Conservation (phyloP, 64 coral and sea anemone species). For the Porites lutea region DNA sequence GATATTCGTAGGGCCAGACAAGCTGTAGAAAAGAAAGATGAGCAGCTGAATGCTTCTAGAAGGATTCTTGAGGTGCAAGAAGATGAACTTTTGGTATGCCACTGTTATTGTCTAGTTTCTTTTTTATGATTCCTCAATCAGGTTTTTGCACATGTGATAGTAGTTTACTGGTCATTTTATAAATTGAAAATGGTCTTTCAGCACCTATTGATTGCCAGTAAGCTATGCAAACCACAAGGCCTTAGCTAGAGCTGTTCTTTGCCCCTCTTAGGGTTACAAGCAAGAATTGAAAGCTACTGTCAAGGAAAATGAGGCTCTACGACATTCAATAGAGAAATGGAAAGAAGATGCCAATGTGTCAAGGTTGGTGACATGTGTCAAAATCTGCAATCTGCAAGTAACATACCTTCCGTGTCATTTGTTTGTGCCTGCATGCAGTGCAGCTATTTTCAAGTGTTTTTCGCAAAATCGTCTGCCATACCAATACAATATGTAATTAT, state of each 20-base stretch:
- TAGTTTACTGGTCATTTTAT: no score
- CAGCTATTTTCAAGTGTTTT: no score
- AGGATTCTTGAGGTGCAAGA: slow-evolving; percentile 92
- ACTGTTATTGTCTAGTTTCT: not conserved
- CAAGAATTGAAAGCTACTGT: slow-evolving; percentile 91
- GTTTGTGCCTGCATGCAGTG: not conserved
- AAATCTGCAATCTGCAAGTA: no score
- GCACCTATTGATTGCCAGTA: no score
- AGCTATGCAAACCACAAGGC: no score
- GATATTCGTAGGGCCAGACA: slow-evolving; percentile 60
- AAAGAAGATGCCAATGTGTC: slow-evolving; percentile 90
- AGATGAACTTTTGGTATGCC: slow-evolving; percentile 81
- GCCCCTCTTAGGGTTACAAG: slow-evolving; percentile 73
- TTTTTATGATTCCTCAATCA: not conserved
- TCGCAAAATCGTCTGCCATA: no score
- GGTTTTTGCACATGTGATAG: no score
- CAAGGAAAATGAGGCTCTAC: slow-evolving; percentile 92
- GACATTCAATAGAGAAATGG: slow-evolving; percentile 85
- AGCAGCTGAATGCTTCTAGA: slow-evolving; percentile 92
- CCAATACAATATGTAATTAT: no score
- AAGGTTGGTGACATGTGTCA: slow-evolving; percentile 58
- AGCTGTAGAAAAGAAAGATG: slow-evolving; percentile 86
- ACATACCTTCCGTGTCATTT: no score
- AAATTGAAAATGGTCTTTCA: no score
- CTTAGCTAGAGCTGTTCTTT: no score